phyloP scores from a whole-genome alignment of 2,797 vertebrate species.

The Jordanella pulchra region DNA sequence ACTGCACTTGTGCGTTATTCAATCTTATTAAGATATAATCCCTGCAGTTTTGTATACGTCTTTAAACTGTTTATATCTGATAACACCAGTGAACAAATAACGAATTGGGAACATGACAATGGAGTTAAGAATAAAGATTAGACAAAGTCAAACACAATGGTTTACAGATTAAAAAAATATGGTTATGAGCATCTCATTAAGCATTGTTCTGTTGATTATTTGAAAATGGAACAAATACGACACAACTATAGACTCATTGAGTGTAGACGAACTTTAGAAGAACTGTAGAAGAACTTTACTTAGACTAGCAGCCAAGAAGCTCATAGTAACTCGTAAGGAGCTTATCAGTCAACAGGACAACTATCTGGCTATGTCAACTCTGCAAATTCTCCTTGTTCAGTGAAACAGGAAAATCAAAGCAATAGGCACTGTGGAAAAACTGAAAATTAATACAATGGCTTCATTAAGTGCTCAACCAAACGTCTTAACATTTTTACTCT shows the following conservation, averaged over 20 bases:
- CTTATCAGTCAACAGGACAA: neutral
- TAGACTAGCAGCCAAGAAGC: neutral
- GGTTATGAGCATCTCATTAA: neutral
- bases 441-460: too few relatives aligned
- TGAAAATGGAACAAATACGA: neutral
- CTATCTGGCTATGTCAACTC: neutral
- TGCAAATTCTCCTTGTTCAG: neutral
- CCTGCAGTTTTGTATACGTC: neutral
- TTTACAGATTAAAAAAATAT: slow-evolving; percentile 5
- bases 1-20: neutral
- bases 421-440: too few relatives aligned
- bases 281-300: neutral
- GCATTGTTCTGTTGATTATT: neutral
- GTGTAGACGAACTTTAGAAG: too few relatives aligned
- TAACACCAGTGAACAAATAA: neutral
- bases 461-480: neutral
- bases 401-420: too few relatives aligned
- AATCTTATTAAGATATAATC: neutral
- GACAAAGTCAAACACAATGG: neutral
- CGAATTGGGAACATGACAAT: neutral
- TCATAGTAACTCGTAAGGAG: neutral
- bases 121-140: neutral
- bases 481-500: neutral
- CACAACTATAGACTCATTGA: neutral
- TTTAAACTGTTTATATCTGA: neutral